Evolutionary conservation across 2,888 invertebrate species (phyloP).

Genomic region (Drosophila prolongata): DNA sequence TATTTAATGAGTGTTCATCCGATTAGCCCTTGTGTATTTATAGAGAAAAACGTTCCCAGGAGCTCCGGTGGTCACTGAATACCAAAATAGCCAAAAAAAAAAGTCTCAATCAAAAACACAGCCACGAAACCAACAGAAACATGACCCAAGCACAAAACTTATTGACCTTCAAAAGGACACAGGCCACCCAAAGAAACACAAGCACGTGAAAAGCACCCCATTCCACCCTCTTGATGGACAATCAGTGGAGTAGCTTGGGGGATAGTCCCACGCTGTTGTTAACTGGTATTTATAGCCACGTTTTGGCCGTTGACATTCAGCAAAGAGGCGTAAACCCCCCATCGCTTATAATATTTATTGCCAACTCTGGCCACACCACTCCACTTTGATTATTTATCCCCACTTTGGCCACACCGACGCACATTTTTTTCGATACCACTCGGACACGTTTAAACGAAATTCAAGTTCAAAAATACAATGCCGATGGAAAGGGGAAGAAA

Average conservation of each 20-base stretch:
- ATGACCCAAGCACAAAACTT: conserved; percentile 36
- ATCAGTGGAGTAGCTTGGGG: conserved; percentile 36
- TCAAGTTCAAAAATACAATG: conserved; percentile 64
- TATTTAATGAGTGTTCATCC: conserved; percentile 29
- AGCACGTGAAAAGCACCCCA: conserved; percentile 43
- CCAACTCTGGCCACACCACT: conserved; percentile 13
- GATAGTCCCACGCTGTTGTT: conserved; percentile 22
- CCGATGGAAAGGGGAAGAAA: conserved; percentile 6
- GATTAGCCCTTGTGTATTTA: conserved; percentile 28
- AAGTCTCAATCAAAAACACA: conserved; percentile 41
- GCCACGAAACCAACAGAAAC: conserved; percentile 30
- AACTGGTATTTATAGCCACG: conserved; percentile 61
- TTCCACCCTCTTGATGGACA: conserved; percentile 37
- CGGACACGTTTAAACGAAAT: conserved; percentile 49
- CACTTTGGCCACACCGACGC: conserved; percentile 16
- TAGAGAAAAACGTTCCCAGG: conserved; percentile 29
- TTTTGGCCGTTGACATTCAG: conserved; percentile 71
- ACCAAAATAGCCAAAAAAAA: conserved; percentile 53
- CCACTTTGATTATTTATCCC: conserved; percentile 27
- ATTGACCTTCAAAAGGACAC: conserved; percentile 81
- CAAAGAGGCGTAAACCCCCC: conserved; percentile 41
- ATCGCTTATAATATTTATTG: conserved; percentile 30
- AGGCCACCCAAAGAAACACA: conserved; percentile 28
- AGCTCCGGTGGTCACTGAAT: conserved; percentile 32
- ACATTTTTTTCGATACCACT: conserved; percentile 12